Evolutionary conservation across 2,888 invertebrate species (phyloP).

Genomic region (Drosophila anomelani): DNA sequence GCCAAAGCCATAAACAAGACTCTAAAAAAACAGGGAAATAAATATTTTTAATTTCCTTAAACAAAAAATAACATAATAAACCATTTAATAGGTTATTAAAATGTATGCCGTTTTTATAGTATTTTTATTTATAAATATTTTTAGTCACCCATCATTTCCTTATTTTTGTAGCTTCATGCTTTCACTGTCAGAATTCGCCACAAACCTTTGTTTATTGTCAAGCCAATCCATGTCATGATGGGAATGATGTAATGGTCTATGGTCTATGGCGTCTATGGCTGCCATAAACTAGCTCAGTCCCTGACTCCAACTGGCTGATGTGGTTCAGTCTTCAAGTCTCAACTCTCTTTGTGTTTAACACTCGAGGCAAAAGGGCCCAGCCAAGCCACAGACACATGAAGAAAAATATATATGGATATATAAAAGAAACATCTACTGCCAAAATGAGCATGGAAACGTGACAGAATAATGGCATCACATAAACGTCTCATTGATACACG

Average conservation of each 20-base stretch:
- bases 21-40: background rate
- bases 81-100: background rate
- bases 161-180: background rate
- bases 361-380: slow-evolving; percentile 34
- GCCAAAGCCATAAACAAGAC: background rate
- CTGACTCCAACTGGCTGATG: slow-evolving; percentile 2
- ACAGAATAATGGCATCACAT: slow-evolving; percentile 73
- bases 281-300: slow-evolving; percentile 19
- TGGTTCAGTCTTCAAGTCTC: no score
- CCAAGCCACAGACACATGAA: slow-evolving; percentile 22
- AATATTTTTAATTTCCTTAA: background rate
- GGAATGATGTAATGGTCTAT: slow-evolving; percentile 42
- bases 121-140: background rate
- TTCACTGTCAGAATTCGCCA: slow-evolving; percentile 31
- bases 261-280: slow-evolving; percentile 3
- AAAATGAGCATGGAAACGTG: slow-evolving; percentile 65
- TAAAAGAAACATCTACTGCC: slow-evolving; percentile 49
- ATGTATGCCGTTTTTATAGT: background rate
- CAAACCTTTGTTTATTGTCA: slow-evolving; percentile 11
- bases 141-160: background rate
- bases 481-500: slow-evolving; percentile 52
- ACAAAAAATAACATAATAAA: background rate
- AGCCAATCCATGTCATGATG: slow-evolving; percentile 27
- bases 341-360: slow-evolving; percentile 24
- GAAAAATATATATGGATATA: slow-evolving; percentile 10